Evolutionary conservation across 53 echinoderm and acorn worm genomes (phyloP).

Genomic region (Holothuria scabra): DNA sequence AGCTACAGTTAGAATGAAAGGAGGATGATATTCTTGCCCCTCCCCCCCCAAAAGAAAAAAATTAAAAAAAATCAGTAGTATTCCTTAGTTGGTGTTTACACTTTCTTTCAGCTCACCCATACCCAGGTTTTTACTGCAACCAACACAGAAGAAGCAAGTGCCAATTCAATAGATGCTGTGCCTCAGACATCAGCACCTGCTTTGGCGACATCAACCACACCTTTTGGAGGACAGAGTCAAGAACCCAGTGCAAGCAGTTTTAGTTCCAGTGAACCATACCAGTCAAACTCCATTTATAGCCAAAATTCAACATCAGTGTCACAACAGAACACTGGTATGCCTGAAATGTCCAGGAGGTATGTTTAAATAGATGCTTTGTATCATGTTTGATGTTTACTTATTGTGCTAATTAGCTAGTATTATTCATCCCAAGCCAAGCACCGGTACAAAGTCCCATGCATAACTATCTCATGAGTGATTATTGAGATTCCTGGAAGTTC

Average conservation of each 20-base stretch:
- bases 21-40: too few species aligned
- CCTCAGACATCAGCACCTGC: slow-evolving; percentile 10
- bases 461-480: too few species aligned
- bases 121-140: slow-evolving; percentile 87
- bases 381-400: not conserved
- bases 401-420: too few species aligned
- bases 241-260: slow-evolving; percentile 36
- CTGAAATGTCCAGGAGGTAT: slow-evolving; percentile 72
- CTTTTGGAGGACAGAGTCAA: slow-evolving; percentile 52
- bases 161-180: slow-evolving; percentile 57
- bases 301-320: slow-evolving; percentile 17
- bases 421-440: too few species aligned
- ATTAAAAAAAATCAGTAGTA: too few species aligned
- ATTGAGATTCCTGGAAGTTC: too few species aligned
- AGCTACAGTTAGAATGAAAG: too few species aligned
- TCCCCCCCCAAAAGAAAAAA: too few species aligned
- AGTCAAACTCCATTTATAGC: slow-evolving; percentile 29
- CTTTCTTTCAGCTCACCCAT: slow-evolving; percentile 68
- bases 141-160: slow-evolving; percentile 42
- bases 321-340: slow-evolving; percentile 61
- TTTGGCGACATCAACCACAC: slow-evolving; percentile 2
- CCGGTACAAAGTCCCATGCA: too few species aligned
- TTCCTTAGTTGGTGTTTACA: too few species aligned
- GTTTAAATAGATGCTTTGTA: not conserved
- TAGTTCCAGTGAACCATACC: slow-evolving; percentile 31